Base-by-base conservation (phyloP, 1,140 invertebrate species). In the Temnothorax nylanderi region DNA sequence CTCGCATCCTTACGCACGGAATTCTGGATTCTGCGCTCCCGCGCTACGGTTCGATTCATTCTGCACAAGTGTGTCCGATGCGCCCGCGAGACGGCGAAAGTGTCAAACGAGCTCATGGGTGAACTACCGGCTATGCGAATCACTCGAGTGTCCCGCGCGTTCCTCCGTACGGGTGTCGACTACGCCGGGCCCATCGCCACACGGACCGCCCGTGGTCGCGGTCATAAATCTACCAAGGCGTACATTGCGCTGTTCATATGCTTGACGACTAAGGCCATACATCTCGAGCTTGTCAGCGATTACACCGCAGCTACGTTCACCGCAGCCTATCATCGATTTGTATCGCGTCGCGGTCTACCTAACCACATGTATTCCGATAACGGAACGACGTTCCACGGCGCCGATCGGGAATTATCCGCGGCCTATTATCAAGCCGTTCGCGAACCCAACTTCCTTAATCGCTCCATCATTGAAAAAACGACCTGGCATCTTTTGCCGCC, bases 401-500 rank as follows among this genome's bases (percentile, higher is more conserved):
- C 56, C 4, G 32, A 64, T 34, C 26, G 60, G 0, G 32, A 64
- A 5, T 1, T 64, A 18, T 54, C 5, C 18, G 6, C 11, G 0
- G 44, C 44, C 1, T 11, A 47, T 10, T 2, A 10, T 10, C 11
- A 11, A 8, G 44, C 44, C 6, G 18, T 54, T 54, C 18, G 18
- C 18, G 51, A 34, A 5, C 32, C 60, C 0, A 32, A 34, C 5
- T 64, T 64, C 5, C 26, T 13, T 0, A 64, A 34, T 3, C 8
- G 4, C 0, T 1, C 18, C 0, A 4, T 0, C 0, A 6, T 0
- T 13, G 11, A 62, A 0, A 2, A 6, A 13, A 62, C 60, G 0
- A 3, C 26, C 0, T 51, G 49, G 49, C 13, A 51, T 18, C 18
- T 51, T 3, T 0, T 51, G 3, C 49, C 49, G 0, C 49, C 49